Evolutionary conservation across 2,113 vertebrate genomes (phyloP).

Genomic region (Dipodomys spectabilis): DNA sequence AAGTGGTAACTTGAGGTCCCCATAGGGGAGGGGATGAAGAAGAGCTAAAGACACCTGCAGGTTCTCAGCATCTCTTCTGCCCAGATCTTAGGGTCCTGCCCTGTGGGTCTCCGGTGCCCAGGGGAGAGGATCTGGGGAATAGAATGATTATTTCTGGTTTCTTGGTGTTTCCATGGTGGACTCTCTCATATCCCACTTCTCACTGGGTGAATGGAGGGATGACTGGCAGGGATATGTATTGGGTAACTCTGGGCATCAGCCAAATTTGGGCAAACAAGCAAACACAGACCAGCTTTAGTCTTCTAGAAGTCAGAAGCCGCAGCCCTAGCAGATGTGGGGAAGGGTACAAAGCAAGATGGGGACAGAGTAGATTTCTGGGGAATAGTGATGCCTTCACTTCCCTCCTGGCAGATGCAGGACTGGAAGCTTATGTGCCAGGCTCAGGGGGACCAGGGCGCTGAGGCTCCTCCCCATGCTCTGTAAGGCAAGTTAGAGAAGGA

Average conservation of each 20-base stretch:
- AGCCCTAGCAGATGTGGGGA: conserved; percentile 76
- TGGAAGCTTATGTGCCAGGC: conserved; percentile 72
- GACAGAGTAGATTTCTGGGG: conserved; percentile 51
- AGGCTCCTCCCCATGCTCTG: conserved; percentile 63
- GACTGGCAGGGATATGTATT: conserved; percentile 71
- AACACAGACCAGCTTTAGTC: conserved; percentile 78
- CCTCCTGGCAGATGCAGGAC: conserved; percentile 46
- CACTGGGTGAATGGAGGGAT: conserved; percentile 37
- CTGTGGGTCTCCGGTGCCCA: conserved; percentile 76
- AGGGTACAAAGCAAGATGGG: conserved; percentile 48
- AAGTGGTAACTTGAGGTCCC: conserved; percentile 5
- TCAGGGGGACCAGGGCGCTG: conserved; percentile 57
- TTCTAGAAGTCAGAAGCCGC: conserved; percentile 79
- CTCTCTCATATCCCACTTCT: conserved; percentile 36
- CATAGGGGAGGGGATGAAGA: neutral
- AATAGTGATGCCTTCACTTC: conserved; percentile 63
- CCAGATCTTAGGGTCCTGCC: conserved; percentile 78
- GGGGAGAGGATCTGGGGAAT: conserved; percentile 63
- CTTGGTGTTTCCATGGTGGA: conserved; percentile 17
- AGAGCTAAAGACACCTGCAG: conserved; percentile 29
- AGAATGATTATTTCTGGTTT: conserved; percentile 34
- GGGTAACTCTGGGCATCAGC: conserved; percentile 74
- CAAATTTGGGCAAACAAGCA: conserved; percentile 78
- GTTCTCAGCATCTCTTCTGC: conserved; percentile 55
- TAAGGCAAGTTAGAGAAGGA: conserved; percentile 59